Evolutionary conservation across 1,140 invertebrate genomes (phyloP).

Genomic region (Rhyacophila brunnea): DNA sequence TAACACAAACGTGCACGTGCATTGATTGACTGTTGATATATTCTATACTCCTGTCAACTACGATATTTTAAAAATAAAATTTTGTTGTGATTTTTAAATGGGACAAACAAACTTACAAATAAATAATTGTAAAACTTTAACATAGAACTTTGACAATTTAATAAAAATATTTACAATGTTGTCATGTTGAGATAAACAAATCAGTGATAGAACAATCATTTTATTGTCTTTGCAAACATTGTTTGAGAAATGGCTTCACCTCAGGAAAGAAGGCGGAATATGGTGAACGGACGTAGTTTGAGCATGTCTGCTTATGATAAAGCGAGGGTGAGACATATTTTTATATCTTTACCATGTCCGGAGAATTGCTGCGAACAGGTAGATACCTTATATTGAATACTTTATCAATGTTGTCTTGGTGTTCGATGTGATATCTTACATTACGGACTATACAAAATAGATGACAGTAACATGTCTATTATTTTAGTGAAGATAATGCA

Average conservation of each 20-base stretch:
- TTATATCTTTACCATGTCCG: slow-evolving; percentile 34
- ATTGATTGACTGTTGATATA: too few relatives aligned
- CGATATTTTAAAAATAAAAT: too few relatives aligned
- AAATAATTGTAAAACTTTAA: background rate
- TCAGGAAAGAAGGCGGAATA: slow-evolving; percentile 24
- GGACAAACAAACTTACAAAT: background rate
- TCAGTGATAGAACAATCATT: background rate
- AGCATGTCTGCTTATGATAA: slow-evolving; percentile 28
- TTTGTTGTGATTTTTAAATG: background rate
- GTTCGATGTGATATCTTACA: too few relatives aligned
- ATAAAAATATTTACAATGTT: background rate
- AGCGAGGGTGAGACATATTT: slow-evolving; percentile 36
- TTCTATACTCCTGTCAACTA: too few relatives aligned
- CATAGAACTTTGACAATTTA: background rate
- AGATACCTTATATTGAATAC: slow-evolving; percentile 24
- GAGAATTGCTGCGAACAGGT: slow-evolving; percentile 36
- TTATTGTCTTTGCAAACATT: background rate
- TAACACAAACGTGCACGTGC: too few relatives aligned
- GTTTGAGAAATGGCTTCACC: slow-evolving; percentile 21
- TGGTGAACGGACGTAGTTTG: slow-evolving; percentile 32
- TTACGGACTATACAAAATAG: too few relatives aligned
- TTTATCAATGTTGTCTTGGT: slow-evolving; percentile 12
- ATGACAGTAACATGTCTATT: too few relatives aligned
- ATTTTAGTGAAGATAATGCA: too few relatives aligned
- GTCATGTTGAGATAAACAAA: background rate